phyloP scores from a whole-genome alignment of 2,113 vertebrate species.

The Limnothrissa miodon region DNA sequence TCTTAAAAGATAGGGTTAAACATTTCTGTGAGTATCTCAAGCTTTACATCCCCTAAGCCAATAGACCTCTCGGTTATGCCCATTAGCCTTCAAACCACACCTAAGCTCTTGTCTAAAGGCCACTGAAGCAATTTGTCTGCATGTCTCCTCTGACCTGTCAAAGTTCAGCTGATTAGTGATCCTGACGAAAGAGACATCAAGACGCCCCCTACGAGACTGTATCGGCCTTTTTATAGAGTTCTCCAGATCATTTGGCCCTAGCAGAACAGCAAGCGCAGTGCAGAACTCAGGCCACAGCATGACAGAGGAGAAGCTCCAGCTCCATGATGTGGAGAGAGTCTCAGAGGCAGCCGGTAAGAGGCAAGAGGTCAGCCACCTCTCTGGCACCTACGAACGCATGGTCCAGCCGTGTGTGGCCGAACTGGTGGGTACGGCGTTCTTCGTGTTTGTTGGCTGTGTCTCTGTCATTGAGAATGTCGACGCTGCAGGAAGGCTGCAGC shows the following conservation, averaged over 20 bases:
- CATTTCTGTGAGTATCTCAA: background rate
- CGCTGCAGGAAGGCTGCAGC: conserved; percentile 65
- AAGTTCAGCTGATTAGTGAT: conserved; percentile 43
- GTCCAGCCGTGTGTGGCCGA: conserved; percentile 71
- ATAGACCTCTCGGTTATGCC: background rate
- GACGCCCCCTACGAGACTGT: background rate
- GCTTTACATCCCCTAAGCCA: background rate
- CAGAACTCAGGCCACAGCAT: conserved; percentile 41
- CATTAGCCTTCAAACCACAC: background rate
- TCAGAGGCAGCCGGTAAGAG: conserved; percentile 47
- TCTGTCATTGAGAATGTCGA: conserved; percentile 73
- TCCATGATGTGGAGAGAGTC: conserved; percentile 47
- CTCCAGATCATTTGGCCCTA: background rate
- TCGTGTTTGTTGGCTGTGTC: conserved; percentile 72
- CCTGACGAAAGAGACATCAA: background rate
- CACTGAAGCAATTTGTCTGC: background rate
- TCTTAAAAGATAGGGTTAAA: too few relatives aligned
- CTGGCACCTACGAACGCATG: conserved; percentile 56
- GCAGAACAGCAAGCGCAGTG: background rate
- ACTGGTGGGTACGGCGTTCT: conserved; percentile 69
- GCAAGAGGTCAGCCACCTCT: background rate
- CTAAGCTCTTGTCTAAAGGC: conserved; percentile 6
- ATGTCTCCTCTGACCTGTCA: conserved; percentile 18
- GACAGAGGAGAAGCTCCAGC: conserved; percentile 60
- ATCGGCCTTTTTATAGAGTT: background rate